Evolutionary conservation across 2,797 vertebrate species (phyloP).

Genomic region (Arremon aurantiirostris): DNA sequence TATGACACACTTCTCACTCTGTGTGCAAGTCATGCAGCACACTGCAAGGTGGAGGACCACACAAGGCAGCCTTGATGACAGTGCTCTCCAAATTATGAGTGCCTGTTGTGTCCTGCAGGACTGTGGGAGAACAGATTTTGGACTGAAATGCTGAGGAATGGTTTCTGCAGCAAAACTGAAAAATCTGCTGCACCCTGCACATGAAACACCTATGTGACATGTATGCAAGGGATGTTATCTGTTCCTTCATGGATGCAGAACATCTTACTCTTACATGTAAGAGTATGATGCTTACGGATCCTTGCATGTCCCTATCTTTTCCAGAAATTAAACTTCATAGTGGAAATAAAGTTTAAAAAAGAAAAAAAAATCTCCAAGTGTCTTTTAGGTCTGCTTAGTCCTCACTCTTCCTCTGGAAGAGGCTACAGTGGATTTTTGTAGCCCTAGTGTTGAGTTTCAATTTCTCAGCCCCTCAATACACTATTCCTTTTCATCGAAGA

Average conservation of each 20-base stretch:
- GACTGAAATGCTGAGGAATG: neutral
- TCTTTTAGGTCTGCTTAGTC: neutral
- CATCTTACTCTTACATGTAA: neutral
- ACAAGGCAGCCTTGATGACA: neutral
- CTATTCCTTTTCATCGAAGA: neutral
- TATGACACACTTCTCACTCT: neutral
- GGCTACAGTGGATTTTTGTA: neutral
- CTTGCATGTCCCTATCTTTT: neutral
- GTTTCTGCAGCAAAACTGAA: neutral
- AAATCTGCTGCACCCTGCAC: neutral
- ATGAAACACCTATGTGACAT: neutral
- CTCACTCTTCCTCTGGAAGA: neutral
- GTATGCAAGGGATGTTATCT: neutral
- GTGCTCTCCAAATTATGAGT: neutral
- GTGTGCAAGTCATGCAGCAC: neutral
- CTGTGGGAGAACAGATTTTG: neutral
- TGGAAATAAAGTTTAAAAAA: neutral
- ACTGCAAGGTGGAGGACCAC: neutral
- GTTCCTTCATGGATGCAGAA: neutral
- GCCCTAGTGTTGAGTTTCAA: neutral
- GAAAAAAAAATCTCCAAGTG: fast-evolving
- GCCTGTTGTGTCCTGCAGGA: neutral
- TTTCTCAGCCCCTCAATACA: neutral
- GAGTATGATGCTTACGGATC: neutral
- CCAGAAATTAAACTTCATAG: neutral